Base-by-base conservation (phyloP, 2,888 invertebrate species). In the Pollenia labialis region DNA sequence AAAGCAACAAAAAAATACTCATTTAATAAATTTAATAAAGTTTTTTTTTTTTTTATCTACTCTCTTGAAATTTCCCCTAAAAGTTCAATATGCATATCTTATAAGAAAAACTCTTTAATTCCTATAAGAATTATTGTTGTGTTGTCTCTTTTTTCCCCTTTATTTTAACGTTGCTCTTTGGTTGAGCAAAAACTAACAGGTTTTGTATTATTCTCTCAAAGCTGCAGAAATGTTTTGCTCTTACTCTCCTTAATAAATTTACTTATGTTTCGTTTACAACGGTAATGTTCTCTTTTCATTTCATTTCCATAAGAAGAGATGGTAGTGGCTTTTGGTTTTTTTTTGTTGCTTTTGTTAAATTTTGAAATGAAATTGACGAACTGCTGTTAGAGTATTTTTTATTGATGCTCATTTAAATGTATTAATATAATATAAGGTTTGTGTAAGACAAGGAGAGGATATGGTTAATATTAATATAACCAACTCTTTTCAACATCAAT, bases 321-420 rank as follows among this genome's bases (percentile, higher is more conserved):
- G 10, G 32, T 23, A 12, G 32, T 32, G 42, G 14, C 40, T 11
- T 16, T 16, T 50, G 23, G 9, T 8, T 66, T 12, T 8, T 66
- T 12, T 40, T 52, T 60, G 7, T 46, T 79, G 32, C 14, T 62
- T 32, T 76, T 77, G 68, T 18, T 82, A 42, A n/a, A 42, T 2
- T 87, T 87, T 87, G 87, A 87, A 72, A 54, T 76, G 75, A 77
- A 84, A 77, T 87, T 87, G 87, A 87, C 77, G 87, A 74, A 87
- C 72, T 81, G 81, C 74, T 87, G 74, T 81, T 77, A 23, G 50
- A 86, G 80, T 18, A 62, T 80, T 81, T 10, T 44, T 32, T 44
- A 68, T 74, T 82, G 84, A 84, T 72, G 72, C 87, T 87, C 81
- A 87, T 81, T 87, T 87, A 48, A 64, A 77, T 81, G 60, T 62